These are phyloP conservation scores for Trogon melanurus DNA, from an alignment of 2,113 vertebrate genomes.

Conservation along the genomic window DNA sequence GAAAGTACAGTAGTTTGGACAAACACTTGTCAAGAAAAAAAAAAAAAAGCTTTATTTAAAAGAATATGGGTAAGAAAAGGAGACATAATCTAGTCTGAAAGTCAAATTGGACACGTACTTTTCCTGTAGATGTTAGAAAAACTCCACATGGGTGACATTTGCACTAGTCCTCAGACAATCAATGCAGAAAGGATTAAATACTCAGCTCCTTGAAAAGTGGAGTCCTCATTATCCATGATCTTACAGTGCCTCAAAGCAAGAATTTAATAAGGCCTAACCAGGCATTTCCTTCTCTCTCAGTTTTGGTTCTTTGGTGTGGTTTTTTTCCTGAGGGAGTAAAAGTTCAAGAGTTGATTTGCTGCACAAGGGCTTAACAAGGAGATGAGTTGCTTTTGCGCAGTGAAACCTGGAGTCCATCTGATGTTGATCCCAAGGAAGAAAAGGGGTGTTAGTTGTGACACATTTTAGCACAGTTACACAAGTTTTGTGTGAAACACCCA, in stretches of 20 bases:
- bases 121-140: neutral
- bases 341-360: neutral
- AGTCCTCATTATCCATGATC: neutral
- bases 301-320: neutral
- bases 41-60: neutral
- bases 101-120: accelerated
- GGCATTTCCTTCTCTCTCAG: neutral
- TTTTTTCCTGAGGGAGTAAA: neutral
- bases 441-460: neutral
- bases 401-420: slow-evolving; percentile 15
- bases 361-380: neutral
- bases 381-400: neutral
- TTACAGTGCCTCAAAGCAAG: neutral
- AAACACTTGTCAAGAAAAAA: neutral
- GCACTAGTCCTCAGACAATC: neutral
- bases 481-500: neutral
- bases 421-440: slow-evolving; percentile 25
- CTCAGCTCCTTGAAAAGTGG: neutral
- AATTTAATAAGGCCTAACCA: neutral
- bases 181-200: neutral
- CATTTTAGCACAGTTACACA: neutral
- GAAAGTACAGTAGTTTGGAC: neutral
- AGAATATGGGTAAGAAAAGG: neutral
- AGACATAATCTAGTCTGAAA: neutral
- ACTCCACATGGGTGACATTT: neutral